These are phyloP conservation scores for Limonius californicus DNA, from an alignment of 1,140 invertebrate species.

Conservation along the genomic window DNA sequence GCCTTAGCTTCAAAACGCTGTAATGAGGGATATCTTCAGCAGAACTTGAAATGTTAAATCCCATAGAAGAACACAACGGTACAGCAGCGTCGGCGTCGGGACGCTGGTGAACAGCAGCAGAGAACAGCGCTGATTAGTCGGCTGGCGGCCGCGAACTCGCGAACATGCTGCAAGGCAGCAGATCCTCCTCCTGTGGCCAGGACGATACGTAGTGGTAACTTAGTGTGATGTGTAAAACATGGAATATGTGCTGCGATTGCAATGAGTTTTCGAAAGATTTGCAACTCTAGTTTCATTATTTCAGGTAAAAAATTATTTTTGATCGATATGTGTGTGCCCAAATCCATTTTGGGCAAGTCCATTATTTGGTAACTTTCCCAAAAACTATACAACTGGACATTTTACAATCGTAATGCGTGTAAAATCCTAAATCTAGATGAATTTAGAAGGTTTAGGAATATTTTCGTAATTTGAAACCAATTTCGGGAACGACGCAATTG, in stretches of 20 bases:
- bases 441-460: no score
- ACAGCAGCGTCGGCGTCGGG: constrained; percentile 1
- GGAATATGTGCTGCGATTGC: not conserved
- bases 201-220: constrained; percentile 12
- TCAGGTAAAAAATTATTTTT: constrained; percentile 1
- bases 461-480: no score
- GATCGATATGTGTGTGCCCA: not conserved
- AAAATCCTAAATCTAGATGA: no score
- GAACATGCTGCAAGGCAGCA: constrained; percentile 13
- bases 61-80: no score
- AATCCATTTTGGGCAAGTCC: no score
- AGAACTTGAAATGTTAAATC: no score
- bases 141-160: constrained; percentile 15
- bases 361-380: not conserved
- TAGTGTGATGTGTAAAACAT: not conserved
- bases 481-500: no score
- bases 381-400: no score
- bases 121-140: constrained; percentile 13
- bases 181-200: not conserved
- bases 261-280: not conserved
- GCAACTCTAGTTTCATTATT: not conserved
- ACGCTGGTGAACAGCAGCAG: not conserved
- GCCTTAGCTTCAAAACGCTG: no score
- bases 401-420: no score
- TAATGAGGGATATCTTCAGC: no score